Evolutionary conservation across 2,113 vertebrate species (phyloP), one percentile per base, ranked within the genome.

Genomic region (Oostethus manadensis): DNA sequence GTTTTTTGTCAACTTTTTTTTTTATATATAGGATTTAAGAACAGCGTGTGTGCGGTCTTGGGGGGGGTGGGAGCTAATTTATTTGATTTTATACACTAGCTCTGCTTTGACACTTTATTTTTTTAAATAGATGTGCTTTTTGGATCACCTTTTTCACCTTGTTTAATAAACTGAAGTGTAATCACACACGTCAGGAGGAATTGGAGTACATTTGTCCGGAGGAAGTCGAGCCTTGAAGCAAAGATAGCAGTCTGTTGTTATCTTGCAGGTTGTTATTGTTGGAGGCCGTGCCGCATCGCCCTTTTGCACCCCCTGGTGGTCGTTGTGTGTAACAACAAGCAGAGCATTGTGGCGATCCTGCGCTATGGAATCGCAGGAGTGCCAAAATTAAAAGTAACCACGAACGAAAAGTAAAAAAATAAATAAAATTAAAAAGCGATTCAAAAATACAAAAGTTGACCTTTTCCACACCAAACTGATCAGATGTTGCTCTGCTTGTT

Each of bases 61-160:
- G 15, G 46, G 47, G 62, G 47, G 54, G n/a, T n/a, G n/a, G 64
- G 66, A 43, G 61, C 71, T 87, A 74, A 87, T 88, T 89, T 89
- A 86, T 84, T 90, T 89, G 71, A 78, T 89, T 87, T 89, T 90
- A 56, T 90, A 88, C 63, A 69, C 80, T 53, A 61, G 84, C 69
- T 78, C 75, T 80, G 79, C 74, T 71, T 86, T 85, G 83, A 73
- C 58, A 86, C 71, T 80, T 83, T 84, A 78, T 87, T 88, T 88
- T 88, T 87, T 64, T 85, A 81, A 85, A 74, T 73, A 78, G 22
- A 70, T 71, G 47, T 77, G 33, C 40, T 55, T 67, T 72, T 35
- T 56, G 60, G n/a, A 44, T 73, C 46, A 71, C 18, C 61, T 45
- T 46, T 72, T 56, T 50, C 47, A 51, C 35, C 40, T 62, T 74